Evolutionary conservation across 2,113 vertebrate species (phyloP).

Genomic region (Willisornis vidua): DNA sequence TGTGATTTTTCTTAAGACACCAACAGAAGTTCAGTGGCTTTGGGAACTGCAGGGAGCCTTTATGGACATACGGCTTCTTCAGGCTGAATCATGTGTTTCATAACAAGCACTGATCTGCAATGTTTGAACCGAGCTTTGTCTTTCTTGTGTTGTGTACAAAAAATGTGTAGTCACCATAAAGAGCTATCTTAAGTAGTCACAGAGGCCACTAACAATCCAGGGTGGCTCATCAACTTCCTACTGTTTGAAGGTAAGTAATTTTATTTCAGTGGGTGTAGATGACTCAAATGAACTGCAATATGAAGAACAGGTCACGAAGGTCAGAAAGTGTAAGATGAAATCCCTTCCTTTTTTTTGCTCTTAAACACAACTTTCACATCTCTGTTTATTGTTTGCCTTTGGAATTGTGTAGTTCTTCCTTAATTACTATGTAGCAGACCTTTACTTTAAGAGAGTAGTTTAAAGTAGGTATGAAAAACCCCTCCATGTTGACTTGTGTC

Average conservation of each 20-base stretch:
- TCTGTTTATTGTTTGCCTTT: not conserved
- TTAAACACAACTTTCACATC: not conserved
- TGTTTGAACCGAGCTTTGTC: not conserved
- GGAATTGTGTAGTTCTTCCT: not conserved
- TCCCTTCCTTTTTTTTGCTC: not conserved
- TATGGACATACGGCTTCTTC: not conserved
- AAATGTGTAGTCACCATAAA: not conserved
- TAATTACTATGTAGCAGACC: not conserved
- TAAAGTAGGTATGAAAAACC: not conserved
- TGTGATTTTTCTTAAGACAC: not conserved
- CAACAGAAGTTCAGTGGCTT: not conserved
- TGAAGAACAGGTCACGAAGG: not conserved
- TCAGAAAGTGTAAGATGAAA: not conserved
- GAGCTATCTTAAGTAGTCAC: not conserved
- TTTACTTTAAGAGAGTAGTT: not conserved
- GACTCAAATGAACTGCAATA: not conserved
- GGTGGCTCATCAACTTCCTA: not conserved
- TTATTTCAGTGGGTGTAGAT: not conserved
- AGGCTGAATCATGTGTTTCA: not conserved
- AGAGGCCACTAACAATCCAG: not conserved
- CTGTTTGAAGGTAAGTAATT: not conserved
- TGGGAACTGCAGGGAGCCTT: conserved; percentile 20
- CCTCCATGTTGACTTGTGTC: not conserved
- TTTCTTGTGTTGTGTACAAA: not conserved
- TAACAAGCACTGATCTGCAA: not conserved